phyloP scores from a whole-genome alignment of 2,888 invertebrate species.

The Drosophila limbata region DNA sequence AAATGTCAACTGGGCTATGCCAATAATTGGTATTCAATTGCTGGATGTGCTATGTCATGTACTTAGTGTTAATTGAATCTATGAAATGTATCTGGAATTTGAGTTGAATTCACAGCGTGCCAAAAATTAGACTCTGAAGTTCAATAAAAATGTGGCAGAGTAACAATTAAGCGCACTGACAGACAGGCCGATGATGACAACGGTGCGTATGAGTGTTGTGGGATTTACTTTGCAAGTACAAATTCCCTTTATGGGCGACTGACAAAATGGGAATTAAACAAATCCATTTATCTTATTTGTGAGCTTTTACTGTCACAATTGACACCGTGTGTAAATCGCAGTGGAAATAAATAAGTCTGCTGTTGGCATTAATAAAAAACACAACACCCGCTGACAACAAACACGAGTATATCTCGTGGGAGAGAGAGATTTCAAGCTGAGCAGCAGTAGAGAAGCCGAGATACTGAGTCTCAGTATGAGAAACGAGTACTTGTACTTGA shows the following conservation, averaged over 20 bases:
- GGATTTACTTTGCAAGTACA: constrained; percentile 18
- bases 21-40: background rate
- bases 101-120: constrained; percentile 29
- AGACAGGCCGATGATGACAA: constrained; percentile 11
- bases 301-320: constrained; percentile 45
- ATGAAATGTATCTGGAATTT: constrained; percentile 14
- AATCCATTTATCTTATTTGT: constrained; percentile 63
- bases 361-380: constrained; percentile 32
- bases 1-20: constrained; percentile 10
- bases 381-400: constrained; percentile 34
- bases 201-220: constrained; percentile 8
- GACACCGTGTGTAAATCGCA: constrained; percentile 46
- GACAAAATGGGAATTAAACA: constrained; percentile 40
- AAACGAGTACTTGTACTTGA: constrained; percentile 3
- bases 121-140: constrained; percentile 20
- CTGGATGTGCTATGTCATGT: background rate
- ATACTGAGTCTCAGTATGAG: background rate
- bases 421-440: constrained; percentile 14
- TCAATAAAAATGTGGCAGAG: constrained; percentile 25
- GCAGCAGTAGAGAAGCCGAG: background rate
- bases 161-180: constrained; percentile 1
- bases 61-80: constrained; percentile 1
- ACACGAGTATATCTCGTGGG: constrained; percentile 29
- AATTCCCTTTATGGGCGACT: constrained; percentile 12
- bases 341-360: constrained; percentile 14